Percentiles rank a stretch among this genome's conserved stretches.
Conservation (phyloP, 2,888 invertebrate species). For the Notocelia uddmanniana region DNA sequence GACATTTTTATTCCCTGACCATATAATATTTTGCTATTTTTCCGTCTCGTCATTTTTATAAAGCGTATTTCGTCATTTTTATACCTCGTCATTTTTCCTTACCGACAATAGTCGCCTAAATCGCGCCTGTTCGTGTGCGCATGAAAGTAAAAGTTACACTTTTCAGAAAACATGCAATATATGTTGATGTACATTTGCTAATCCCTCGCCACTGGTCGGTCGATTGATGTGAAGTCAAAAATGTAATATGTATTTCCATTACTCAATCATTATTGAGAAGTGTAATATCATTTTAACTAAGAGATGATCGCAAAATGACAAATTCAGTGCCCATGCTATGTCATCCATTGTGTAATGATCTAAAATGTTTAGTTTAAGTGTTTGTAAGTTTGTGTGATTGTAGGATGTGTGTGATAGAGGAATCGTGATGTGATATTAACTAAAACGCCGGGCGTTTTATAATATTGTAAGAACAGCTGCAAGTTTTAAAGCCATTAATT, state of each 20-base stretch:
- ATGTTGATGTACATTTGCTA: not conserved
- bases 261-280: not conserved
- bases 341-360: not conserved
- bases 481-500: not conserved
- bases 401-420: conserved; percentile 7
- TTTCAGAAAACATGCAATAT: not conserved
- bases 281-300: not conserved
- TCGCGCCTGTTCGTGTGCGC: not conserved
- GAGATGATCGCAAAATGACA: not conserved
- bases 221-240: not conserved
- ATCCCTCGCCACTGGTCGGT: not conserved
- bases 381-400: conserved; percentile 5
- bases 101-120: too few relatives aligned
- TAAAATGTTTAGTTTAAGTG: not conserved
- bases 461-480: conserved; percentile 2
- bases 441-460: conserved; percentile 9
- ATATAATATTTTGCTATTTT: too few relatives aligned
- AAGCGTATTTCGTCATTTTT: too few relatives aligned
- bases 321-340: not conserved
- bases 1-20: too few relatives aligned
- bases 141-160: not conserved
- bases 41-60: too few relatives aligned
- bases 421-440: not conserved
- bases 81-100: too few relatives aligned
- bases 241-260: not conserved